These are phyloP conservation scores for Ploceus nigricollis DNA, from an alignment of 2,113 vertebrate species.

Conservation along the genomic window DNA sequence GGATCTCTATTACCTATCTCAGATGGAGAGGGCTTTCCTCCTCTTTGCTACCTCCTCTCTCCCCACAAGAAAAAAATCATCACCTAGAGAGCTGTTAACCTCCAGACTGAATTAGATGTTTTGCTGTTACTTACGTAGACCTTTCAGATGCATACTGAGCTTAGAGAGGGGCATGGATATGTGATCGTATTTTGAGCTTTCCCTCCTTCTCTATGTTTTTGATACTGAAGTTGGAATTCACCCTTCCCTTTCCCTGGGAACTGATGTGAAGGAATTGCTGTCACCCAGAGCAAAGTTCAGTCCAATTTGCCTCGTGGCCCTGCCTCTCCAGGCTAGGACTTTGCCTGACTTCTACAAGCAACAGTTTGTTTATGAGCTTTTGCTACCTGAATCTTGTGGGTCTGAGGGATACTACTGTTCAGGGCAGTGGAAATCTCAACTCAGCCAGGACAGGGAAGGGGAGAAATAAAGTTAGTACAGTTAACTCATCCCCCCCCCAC, in stretches of 20 bases:
- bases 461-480: background rate
- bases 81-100: background rate
- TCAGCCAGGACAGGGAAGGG: background rate
- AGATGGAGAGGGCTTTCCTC: background rate
- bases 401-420: background rate
- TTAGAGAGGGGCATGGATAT: background rate
- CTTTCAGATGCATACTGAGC: background rate
- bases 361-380: background rate
- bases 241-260: background rate
- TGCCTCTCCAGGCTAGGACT: background rate
- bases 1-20: background rate
- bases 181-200: background rate
- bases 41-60: background rate
- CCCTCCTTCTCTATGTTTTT: constrained; percentile 18
- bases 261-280: background rate
- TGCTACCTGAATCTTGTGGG: background rate
- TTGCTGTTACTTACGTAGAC: background rate
- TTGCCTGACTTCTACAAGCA: background rate
- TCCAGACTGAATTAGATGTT: background rate
- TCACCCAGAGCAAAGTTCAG: background rate
- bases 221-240: background rate
- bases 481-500: background rate
- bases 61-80: background rate
- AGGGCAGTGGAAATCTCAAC: background rate
- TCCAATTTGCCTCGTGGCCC: background rate